These are phyloP conservation scores for Dunckerocampus dactyliophorus DNA, from an alignment of 2,113 vertebrate genomes.

Conservation along the genomic window DNA sequence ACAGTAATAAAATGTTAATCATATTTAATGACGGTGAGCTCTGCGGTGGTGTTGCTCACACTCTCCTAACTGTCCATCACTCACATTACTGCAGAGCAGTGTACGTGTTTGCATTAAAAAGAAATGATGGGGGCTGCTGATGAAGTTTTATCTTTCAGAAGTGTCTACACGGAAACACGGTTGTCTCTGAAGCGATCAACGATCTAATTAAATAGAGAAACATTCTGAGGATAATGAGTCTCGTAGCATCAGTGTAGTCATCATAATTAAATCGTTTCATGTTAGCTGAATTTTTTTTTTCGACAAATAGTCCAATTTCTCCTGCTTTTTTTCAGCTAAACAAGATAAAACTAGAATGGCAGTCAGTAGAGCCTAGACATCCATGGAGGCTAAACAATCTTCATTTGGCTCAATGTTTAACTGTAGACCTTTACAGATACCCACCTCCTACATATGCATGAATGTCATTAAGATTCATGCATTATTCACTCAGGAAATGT, in stretches of 20 bases:
- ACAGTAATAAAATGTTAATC: slow-evolving; percentile 62
- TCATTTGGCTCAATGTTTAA: background rate
- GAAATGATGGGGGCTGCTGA: slow-evolving; percentile 42
- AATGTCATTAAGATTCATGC: background rate
- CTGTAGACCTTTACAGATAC: background rate
- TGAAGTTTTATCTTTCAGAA: slow-evolving; percentile 47
- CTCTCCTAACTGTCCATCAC: slow-evolving; percentile 35
- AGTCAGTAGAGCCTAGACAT: background rate
- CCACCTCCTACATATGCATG: background rate
- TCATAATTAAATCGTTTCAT: slow-evolving; percentile 17
- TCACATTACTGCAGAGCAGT: slow-evolving; percentile 41
- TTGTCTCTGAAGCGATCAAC: slow-evolving; percentile 17
- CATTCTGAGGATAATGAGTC: slow-evolving; percentile 8
- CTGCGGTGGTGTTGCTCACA: slow-evolving; percentile 30
- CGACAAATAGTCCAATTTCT: background rate
- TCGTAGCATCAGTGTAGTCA: slow-evolving; percentile 15
- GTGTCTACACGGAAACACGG: slow-evolving; percentile 32
- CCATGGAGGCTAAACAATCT: background rate
- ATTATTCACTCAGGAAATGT: background rate
- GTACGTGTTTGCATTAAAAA: slow-evolving; percentile 42
- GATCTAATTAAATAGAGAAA: slow-evolving; percentile 26
- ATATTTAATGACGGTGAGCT: slow-evolving; percentile 53
- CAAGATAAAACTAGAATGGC: background rate
- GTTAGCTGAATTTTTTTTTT: background rate
- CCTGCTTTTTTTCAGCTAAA: background rate